These are phyloP conservation scores for Cryptocheilus praepositus DNA, from an alignment of 2,888 invertebrate species.

Conservation along the genomic window DNA sequence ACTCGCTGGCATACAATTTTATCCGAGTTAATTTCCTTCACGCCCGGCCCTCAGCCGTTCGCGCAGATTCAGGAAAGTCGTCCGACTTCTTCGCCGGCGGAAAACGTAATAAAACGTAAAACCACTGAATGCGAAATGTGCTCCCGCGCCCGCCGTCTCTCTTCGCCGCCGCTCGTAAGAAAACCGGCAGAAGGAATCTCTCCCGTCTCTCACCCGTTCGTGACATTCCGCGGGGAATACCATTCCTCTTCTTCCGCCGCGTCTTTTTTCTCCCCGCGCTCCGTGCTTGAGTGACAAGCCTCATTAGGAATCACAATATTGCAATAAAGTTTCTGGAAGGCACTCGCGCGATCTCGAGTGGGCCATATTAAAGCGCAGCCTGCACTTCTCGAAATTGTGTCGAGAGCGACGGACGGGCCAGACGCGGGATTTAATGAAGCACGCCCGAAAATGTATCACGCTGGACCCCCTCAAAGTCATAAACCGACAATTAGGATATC, in stretches of 20 bases:
- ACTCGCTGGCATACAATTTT: conserved; percentile 41
- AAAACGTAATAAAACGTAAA: conserved; percentile 55
- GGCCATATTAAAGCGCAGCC: neutral
- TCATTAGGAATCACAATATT: conserved; percentile 51
- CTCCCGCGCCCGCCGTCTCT: conserved; percentile 28
- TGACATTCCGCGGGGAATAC: conserved; percentile 7
- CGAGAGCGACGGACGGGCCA: too few relatives aligned
- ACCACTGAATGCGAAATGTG: conserved; percentile 54
- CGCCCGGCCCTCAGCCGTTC: neutral
- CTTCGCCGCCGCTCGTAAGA: conserved; percentile 8
- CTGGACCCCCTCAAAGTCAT: conserved; percentile 31
- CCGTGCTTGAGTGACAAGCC: conserved; percentile 39
- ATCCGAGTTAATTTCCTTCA: conserved; percentile 48
- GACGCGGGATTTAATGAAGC: too few relatives aligned
- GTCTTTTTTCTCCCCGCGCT: neutral
- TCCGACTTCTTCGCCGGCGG: conserved; percentile 32
- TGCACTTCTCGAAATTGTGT: neutral
- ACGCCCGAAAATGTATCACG: too few relatives aligned
- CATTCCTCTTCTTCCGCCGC: neutral
- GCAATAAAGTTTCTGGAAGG: conserved; percentile 44
- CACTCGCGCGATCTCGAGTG: neutral
- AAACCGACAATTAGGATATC: conserved; percentile 30
- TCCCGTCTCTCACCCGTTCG: neutral
- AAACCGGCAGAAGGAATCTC: neutral
- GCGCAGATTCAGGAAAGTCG: conserved; percentile 25